Conservation (phyloP, 2,888 invertebrate genomes). For the Dolomedes plantarius region DNA sequence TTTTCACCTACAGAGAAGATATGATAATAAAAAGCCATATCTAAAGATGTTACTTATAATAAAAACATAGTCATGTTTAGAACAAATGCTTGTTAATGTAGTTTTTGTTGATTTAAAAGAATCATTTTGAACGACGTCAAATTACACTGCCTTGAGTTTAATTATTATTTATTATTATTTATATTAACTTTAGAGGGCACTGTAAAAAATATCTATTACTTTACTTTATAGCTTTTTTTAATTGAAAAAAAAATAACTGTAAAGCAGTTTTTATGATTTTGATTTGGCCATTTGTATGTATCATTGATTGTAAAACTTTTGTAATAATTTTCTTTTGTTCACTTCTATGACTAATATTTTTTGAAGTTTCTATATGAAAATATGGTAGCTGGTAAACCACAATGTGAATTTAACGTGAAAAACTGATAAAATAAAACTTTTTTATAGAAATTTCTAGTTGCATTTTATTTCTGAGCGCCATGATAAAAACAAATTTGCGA, state of each 20-base stretch:
- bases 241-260: not conserved
- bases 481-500: too few relatives aligned
- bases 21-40: conserved; percentile 15
- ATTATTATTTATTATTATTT: not conserved
- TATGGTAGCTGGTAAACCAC: not conserved
- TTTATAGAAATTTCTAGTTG: not conserved
- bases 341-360: not conserved
- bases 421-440: not conserved
- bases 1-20: conserved; percentile 22
- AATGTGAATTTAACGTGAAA: not conserved
- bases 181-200: too few relatives aligned
- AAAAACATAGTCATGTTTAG: not conserved
- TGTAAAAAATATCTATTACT: too few relatives aligned
- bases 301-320: not conserved
- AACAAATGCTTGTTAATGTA: conserved; percentile 14
- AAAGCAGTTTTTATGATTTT: not conserved
- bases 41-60: conserved; percentile 17
- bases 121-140: not conserved
- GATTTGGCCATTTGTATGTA: not conserved
- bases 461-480: too few relatives aligned
- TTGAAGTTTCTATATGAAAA: not conserved
- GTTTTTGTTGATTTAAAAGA: not conserved
- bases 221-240: too few relatives aligned
- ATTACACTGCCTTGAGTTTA: not conserved
- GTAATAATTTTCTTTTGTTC: not conserved